phyloP scores from a whole-genome alignment of 37 sponge, comb jelly and placozoan genomes.

The Halisarca cf. caerulea region DNA sequence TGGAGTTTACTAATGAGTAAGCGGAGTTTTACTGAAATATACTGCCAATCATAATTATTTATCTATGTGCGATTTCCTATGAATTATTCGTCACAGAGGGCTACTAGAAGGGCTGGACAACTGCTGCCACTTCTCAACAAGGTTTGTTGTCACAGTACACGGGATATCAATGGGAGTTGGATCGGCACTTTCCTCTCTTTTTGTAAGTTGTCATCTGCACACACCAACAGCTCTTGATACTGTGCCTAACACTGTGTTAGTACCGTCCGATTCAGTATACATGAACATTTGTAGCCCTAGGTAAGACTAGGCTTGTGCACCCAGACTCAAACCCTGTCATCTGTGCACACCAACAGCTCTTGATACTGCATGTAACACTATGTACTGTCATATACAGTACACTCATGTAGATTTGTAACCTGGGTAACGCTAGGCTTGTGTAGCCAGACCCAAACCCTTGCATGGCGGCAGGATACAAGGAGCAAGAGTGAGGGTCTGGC shows the following conservation, averaged over 20 bases:
- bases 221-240: not conserved
- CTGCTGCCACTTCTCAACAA: constrained; percentile 1
- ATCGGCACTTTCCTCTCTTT: not conserved
- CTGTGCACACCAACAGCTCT: not conserved
- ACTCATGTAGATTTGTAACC: too few relatives aligned
- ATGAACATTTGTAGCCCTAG: too few relatives aligned
- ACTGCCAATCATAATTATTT: too few relatives aligned
- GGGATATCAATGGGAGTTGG: not conserved
- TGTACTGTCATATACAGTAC: not conserved
- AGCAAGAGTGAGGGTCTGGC: too few relatives aligned
- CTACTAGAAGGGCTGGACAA: not conserved
- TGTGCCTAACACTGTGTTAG: not conserved
- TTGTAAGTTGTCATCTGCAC: not conserved
- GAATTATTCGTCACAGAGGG: too few relatives aligned
- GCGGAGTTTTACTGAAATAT: too few relatives aligned
- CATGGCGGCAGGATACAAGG: too few relatives aligned
- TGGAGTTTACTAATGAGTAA: constrained; percentile 58
- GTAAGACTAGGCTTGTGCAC: too few relatives aligned
- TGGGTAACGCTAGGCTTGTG: too few relatives aligned
- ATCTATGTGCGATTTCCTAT: too few relatives aligned
- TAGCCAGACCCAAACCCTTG: too few relatives aligned
- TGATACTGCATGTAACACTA: not conserved
- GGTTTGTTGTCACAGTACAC: not conserved
- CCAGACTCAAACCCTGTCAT: too few relatives aligned
- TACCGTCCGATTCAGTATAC: not conserved